Base-by-base conservation (phyloP, 1,140 invertebrate genomes). In the Myzus persicae region DNA sequence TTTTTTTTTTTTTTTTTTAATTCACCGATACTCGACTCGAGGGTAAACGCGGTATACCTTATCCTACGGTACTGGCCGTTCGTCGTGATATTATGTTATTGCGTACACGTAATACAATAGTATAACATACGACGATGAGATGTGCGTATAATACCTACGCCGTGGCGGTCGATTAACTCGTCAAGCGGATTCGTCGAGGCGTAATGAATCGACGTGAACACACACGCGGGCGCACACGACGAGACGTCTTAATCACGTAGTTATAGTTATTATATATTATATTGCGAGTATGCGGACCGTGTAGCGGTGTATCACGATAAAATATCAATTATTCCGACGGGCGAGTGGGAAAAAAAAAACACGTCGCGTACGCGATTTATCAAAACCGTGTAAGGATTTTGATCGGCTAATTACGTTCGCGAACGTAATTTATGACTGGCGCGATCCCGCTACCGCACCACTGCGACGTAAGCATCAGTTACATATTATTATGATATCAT, bases 171-270 rank as follows among this genome's bases (percentile, higher is more conserved):
- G 82, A 85, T 85, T 85, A 85, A 85, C 84, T 85, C 84, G 42
- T 85, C 84, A 85, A 84, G 38, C 8, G 40, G 11, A 85, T 85
- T 85, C 81, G 81, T 82, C 82, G 38, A 42, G 82, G 82, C 82
- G 82, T 85, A 85, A 40, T 85, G 82, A 85, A 40, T 82, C 81
- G 81, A 82, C 59, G 59, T n/a, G 59, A 76, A 76, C 59, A 76
- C 59, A 76, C 59, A 76, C 59, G 59, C 59, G 59, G 59, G 59
- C 59, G 59, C 59, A 76, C 59, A 76, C 59, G 59, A 18, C n/a
- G 31, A 76, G 31, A 76, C 59, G 59, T 76, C 59, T 76, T 76
- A 76, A 76, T 76, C 59, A 76, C 59, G n/a, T 76, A 67, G 59
- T 76, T 76, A n/a, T n/a, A 76, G 59, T 76, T n/a, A n/a, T 76